Evolutionary conservation across 2,888 invertebrate species (phyloP), one percentile per base, ranked within the genome.

Genomic region (Phania funesta): DNA sequence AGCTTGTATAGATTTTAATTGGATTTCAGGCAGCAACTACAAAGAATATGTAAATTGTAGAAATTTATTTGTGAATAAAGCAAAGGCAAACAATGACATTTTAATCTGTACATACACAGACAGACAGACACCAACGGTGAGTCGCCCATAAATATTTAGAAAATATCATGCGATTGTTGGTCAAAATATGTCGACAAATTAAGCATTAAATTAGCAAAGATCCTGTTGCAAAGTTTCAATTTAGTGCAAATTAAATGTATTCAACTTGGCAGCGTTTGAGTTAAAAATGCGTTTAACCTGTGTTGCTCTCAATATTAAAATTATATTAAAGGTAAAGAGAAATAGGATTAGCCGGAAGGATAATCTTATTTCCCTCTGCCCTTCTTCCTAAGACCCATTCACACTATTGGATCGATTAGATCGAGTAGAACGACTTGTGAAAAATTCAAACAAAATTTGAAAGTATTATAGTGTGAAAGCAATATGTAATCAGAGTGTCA

Each of bases 1-100:
- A 70, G 62, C 78, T 78, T 29, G 46, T 52, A 74, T 24, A 74
- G 64, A 78, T 78, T 82, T 82, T 82, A 82, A 82, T 78, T 82
- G 78, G 82, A 82, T 82, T 82, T 74, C 52, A 65, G 38, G 78
- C 24, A 70, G 70, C 58, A 65, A 74, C 35, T 32, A 54, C 22
- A 74, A 56, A 64, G 78, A 46, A 56, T 32, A 64, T 64, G 7
- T 20, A 44, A 56, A 35, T 68, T 64, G 7, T 20, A 44, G 9
- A 38, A 79, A 60, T 38, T 68, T 71, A 64, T 60, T 75, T 54
- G 50, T 50, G 29, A 22, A 24, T 50, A 38, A 54, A 77, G 64
- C 24, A 70, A 56, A 78, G 16, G 29, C 54, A 60, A 62, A 46
- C 56, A 56, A 56, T 64, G 18, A 13, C 29, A 60, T 41, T 26